A percentile compares a stretch with the other conserved stretches of the same genome.
Conservation (phyloP, 2,113 vertebrate genomes). For the Elephas maximus region DNA sequence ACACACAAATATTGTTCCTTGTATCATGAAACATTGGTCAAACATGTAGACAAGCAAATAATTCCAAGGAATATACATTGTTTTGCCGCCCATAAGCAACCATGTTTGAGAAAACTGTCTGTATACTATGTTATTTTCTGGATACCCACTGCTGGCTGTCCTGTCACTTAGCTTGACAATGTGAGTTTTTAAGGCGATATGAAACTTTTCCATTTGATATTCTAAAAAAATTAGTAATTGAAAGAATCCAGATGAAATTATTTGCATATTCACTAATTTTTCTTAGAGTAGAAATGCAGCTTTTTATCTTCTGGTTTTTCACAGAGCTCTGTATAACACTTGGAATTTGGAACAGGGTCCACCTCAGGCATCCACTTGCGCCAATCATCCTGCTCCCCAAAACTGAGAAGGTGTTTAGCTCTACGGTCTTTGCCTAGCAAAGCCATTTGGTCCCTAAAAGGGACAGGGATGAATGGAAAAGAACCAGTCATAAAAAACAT, state of each 20-base stretch:
- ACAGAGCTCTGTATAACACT: neutral
- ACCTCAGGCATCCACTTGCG: neutral
- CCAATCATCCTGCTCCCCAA: neutral
- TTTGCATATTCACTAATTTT: conserved; percentile 48
- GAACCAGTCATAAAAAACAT: conserved; percentile 42
- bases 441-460: neutral
- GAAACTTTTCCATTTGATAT: neutral
- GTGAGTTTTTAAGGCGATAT: neutral
- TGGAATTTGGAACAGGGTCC: neutral
- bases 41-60: neutral
- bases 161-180: neutral
- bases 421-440: neutral
- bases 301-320: neutral
- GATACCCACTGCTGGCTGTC: neutral
- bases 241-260: conserved; percentile 2
- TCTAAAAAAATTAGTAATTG: neutral
- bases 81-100: neutral
- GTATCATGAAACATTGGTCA: neutral
- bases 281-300: neutral
- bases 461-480: neutral
- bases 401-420: neutral
- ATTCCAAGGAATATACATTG: neutral
- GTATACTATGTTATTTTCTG: neutral
- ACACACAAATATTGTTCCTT: neutral
- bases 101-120: neutral